Evolutionary conservation across 2,888 invertebrate genomes (phyloP).

Genomic region (Gisinianus flammeolus): DNA sequence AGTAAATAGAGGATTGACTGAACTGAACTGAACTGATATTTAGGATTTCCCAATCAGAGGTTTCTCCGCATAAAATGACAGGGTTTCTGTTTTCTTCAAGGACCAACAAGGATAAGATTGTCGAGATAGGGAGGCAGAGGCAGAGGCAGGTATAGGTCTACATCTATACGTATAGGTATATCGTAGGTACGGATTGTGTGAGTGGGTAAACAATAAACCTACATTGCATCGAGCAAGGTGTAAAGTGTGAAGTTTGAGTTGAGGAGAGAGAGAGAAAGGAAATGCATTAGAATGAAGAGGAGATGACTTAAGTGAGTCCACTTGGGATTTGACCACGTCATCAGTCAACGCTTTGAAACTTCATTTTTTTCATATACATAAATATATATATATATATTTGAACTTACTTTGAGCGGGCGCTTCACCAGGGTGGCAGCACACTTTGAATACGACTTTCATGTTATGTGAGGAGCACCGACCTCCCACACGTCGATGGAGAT

Average conservation of each 20-base stretch:
- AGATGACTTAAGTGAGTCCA: constrained; percentile 40
- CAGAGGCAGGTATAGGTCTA: neutral
- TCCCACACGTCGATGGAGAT: constrained; percentile 87
- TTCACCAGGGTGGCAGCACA: constrained; percentile 82
- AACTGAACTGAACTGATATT: too few relatives aligned
- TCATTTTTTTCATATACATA: too few relatives aligned
- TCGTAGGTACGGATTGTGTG: neutral
- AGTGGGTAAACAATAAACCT: neutral
- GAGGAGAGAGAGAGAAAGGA: too few relatives aligned
- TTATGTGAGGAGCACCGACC: constrained; percentile 90
- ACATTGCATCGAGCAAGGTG: neutral
- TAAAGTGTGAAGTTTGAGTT: constrained; percentile 13
- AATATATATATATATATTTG: neutral
- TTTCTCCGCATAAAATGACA: constrained; percentile 3
- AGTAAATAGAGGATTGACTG: neutral
- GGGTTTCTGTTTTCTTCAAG: neutral
- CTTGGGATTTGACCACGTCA: constrained; percentile 49
- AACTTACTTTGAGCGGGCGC: constrained; percentile 64
- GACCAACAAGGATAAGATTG: neutral
- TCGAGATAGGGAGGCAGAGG: neutral
- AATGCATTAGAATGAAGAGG: constrained; percentile 34
- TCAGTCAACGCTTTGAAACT: too few relatives aligned
- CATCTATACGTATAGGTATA: neutral
- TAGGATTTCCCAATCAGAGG: too few relatives aligned
- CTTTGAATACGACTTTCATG: constrained; percentile 95